Conservation (phyloP, 2,888 invertebrate genomes). For the Leucania comma region DNA sequence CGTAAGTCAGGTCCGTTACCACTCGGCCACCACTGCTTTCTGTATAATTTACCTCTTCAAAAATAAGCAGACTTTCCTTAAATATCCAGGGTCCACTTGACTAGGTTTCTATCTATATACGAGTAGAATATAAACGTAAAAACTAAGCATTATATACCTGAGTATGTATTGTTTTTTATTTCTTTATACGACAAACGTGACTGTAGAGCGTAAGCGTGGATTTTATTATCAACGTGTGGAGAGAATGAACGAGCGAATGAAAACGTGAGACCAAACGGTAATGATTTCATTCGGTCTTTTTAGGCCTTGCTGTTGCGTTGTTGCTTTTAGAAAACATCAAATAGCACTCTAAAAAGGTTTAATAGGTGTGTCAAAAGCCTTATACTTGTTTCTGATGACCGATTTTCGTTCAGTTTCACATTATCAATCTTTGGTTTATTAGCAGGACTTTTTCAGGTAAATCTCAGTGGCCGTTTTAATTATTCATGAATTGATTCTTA, state of each 20-base stretch:
- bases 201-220: slow-evolving; percentile 6
- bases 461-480: too few species aligned
- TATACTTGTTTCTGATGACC: neutral
- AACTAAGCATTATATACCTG: too few species aligned
- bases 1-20: too few species aligned
- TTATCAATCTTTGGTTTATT: too few species aligned
- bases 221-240: slow-evolving; percentile 37
- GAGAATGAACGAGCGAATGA: slow-evolving; percentile 36
- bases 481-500: too few species aligned
- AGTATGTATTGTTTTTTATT: slow-evolving; percentile 1
- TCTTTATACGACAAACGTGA: slow-evolving; percentile 10
- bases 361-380: neutral
- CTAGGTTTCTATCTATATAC: too few species aligned
- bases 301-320: neutral
- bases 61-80: too few species aligned
- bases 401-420: too few species aligned
- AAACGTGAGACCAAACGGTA: slow-evolving; percentile 35
- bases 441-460: too few species aligned
- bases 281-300: slow-evolving; percentile 27
- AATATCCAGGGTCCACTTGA: too few species aligned
- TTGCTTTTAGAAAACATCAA: slow-evolving; percentile 38
- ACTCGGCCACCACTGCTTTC: too few species aligned
- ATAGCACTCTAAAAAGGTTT: slow-evolving; percentile 12
- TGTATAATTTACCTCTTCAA: too few species aligned
- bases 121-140: neutral